Conservation (phyloP, 2,113 vertebrate genomes). For the Campylorhamphus procurvoides region DNA sequence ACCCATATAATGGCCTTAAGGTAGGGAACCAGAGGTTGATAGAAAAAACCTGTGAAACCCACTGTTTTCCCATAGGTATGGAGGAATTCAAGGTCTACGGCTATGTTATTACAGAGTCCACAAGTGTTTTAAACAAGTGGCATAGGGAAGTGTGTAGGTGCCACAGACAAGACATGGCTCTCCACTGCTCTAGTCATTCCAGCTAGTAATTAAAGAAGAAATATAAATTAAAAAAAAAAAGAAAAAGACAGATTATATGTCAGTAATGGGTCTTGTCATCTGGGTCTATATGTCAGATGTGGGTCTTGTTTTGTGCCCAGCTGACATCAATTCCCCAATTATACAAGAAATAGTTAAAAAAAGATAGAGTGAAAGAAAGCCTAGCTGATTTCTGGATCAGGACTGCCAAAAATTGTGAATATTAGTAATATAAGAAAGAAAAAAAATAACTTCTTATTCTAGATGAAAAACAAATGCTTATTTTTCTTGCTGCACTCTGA, state of each 20-base stretch:
- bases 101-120: not conserved
- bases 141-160: not conserved
- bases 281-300: too few relatives aligned
- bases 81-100: not conserved
- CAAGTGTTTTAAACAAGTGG: not conserved
- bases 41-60: rapidly evolving
- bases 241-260: rapidly evolving
- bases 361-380: not conserved
- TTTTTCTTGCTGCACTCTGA: not conserved
- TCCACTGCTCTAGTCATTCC: not conserved
- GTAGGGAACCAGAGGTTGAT: not conserved
- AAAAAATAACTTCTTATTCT: not conserved
- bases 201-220: not conserved
- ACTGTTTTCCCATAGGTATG: rapidly evolving
- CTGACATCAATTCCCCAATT: not conserved
- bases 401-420: not conserved
- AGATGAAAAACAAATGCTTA: not conserved
- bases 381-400: not conserved
- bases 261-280: not conserved
- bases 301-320: not conserved
- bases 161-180: rapidly evolving
- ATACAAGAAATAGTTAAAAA: not conserved
- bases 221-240: too few relatives aligned
- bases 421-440: not conserved
- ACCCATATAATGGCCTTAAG: not conserved